A percentile compares a stretch with the other conserved stretches of the same genome.
phyloP scores from a whole-genome alignment of 2,113 vertebrate species.

The Hydrochoerus hydrochaeris region DNA sequence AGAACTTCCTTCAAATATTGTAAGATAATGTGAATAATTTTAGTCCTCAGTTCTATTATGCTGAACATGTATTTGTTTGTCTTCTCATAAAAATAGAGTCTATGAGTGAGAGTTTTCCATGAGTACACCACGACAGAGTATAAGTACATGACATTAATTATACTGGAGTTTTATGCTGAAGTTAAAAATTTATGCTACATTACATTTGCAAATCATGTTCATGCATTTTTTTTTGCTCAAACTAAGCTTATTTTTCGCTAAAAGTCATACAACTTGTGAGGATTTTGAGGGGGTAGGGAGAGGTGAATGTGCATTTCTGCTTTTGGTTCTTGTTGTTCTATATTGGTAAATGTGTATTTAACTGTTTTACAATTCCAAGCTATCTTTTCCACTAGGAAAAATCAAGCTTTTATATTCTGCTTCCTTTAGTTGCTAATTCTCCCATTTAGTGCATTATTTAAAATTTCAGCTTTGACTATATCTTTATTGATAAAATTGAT shows the following conservation, averaged over 20 bases:
- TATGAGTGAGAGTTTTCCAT: background rate
- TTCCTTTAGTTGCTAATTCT: background rate
- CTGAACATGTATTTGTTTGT: background rate
- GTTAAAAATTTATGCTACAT: background rate
- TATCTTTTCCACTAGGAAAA: background rate
- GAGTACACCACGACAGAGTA: background rate
- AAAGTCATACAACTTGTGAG: background rate
- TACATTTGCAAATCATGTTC: background rate
- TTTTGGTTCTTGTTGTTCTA: background rate
- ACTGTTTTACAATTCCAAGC: background rate
- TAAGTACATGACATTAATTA: background rate
- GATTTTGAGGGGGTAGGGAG: rapidly evolving
- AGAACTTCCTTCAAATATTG: background rate
- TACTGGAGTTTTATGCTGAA: background rate
- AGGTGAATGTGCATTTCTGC: background rate
- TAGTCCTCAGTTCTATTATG: background rate
- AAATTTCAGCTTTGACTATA: background rate
- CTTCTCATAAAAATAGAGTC: slow-evolving; percentile 9
- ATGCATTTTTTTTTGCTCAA: background rate
- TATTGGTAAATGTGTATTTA: background rate
- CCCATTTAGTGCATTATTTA: background rate
- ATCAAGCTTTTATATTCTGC: background rate
- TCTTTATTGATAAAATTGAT: background rate
- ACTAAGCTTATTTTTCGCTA: background rate
- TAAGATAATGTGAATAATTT: background rate